Base-by-base conservation (phyloP, 2,888 invertebrate genomes). In the Caradrina kadenii region DNA sequence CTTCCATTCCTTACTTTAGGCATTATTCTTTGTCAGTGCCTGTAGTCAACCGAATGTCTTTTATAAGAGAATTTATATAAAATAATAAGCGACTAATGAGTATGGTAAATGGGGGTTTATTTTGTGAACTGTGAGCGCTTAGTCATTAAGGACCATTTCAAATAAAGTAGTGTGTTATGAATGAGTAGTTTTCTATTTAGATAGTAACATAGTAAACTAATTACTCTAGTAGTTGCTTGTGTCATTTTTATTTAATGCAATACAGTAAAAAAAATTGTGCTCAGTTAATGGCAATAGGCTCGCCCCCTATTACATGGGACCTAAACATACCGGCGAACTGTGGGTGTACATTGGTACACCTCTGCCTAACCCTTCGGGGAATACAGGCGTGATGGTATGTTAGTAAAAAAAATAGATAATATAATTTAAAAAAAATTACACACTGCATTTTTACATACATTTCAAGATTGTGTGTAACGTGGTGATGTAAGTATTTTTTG, bases 81-180 rank as follows among this genome's bases (percentile, higher is more conserved):
- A 45, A 45, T 17, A 45, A 45, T 45, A 45, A 45, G 5, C 15
- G 17, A 45, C 1, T 5, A 45, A 15, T 45, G 42, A 17, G 17
- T 1, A 15, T 45, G 17, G 45, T 45, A n/a, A 19, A 19, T n/a
- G n/a, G 49, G n/a, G 19, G 49, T n/a, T 15, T 19, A 35, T 26
- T 8, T 22, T 58, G 58, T 42, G 6, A 58, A 48, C 45, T 4
- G 58, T 22, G 7, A n/a, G 10, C 49, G 5, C 45, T 15, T 45
- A 22, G 58, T 59, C 22, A 45, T 17, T 19, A 21, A 39, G 17
- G 21, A 11, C 50, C 61, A 61, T 61, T 61, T 35, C 17, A 17
- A 61, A 52, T 61, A 52, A 52, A 52, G 19, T 49, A 49, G 2
- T 19, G n/a, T 49, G n/a, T 49, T 49, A 19, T 49, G 15, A 45